Base-by-base conservation (phyloP, 1,140 invertebrate genomes). In the Apis dorsata region DNA sequence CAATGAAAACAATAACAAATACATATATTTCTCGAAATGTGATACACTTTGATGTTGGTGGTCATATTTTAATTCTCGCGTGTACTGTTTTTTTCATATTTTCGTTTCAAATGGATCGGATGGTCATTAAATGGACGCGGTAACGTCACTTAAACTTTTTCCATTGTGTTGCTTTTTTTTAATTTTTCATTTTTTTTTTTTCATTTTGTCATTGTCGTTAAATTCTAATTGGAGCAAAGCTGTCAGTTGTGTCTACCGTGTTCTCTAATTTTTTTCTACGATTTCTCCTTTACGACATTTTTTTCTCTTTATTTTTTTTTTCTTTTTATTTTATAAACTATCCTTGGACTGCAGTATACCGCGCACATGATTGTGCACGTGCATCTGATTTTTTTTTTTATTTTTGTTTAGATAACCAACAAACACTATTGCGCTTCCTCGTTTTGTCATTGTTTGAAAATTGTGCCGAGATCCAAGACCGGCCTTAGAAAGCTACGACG, bases 1-100 rank as follows among this genome's bases (percentile, higher is more conserved):
- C 91, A 93, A 93, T 93, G 93, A 94, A 94, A 94, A 94, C 93
- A 94, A 94, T 94, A 94, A 94, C 93, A 94, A 94, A 94, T 94
- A 94, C 93, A 94, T 94, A 94, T 94, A 94, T 93, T 93, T 94
- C 91, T 94, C 93, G 92, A 94, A 94, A 94, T 93, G 92, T 94
- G 92, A 92, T 93, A 94, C 92, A 94, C 90, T 92, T 92, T 90
- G 89, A 90, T 91, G 86, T 91, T 92, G 89, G 89, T 92, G 87
- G 86, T 92, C 90, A 80, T 91, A 79, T 86, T 86, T 91, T 85
- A 88, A 91, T 89, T 90, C 90, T 92, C 88, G 88, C 85, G 84
- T 89, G 81, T 92, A 89, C 89, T 81, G 15, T 86, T 78, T 83
- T 85, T 76, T 81, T 80, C 70, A 68, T 83, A 74, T 81, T 81